Percentiles rank a stretch among this genome's conserved stretches.
These are phyloP conservation scores for Lithophane leautieri DNA, from an alignment of 2,888 invertebrate genomes.

Conservation along the genomic window DNA sequence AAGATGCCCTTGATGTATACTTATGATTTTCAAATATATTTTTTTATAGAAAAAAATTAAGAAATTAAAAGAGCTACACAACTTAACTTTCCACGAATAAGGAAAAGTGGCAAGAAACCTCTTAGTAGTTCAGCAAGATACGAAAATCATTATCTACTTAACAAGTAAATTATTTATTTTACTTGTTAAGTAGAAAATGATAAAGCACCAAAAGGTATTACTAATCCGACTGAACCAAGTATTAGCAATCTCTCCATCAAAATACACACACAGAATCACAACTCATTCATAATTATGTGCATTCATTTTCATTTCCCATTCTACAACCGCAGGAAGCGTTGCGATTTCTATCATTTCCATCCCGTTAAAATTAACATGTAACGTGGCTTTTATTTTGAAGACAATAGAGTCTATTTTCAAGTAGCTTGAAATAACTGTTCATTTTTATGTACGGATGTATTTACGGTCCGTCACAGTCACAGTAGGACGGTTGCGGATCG, in stretches of 20 bases:
- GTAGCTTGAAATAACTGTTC: slow-evolving; percentile 75
- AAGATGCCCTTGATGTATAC: background rate
- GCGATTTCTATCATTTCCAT: slow-evolving; percentile 83
- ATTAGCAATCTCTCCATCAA: slow-evolving; percentile 46
- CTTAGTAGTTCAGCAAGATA: background rate
- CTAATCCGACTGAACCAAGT: background rate
- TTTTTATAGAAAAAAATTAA: background rate
- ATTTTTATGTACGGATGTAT: slow-evolving; percentile 80
- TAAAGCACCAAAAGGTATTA: background rate
- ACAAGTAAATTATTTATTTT: background rate
- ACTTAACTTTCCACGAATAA: background rate
- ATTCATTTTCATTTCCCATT: slow-evolving; percentile 78
- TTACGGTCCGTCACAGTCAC: slow-evolving; percentile 83
- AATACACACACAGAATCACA: slow-evolving; percentile 64
- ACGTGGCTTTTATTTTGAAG: slow-evolving; percentile 58
- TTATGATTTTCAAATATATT: background rate
- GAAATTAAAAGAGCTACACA: background rate
- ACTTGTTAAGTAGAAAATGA: background rate
- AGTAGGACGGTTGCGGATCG: slow-evolving; percentile 77
- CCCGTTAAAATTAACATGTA: slow-evolving; percentile 68
- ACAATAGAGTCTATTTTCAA: slow-evolving; percentile 71
- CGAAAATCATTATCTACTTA: background rate
- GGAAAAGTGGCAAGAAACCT: background rate
- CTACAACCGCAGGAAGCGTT: slow-evolving; percentile 83
- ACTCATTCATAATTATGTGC: slow-evolving; percentile 75